A percentile compares a stretch with the other conserved stretches of the same genome.
These are phyloP conservation scores for Osmerus mordax DNA, from an alignment of 2,113 vertebrate genomes.

Conservation along the genomic window DNA sequence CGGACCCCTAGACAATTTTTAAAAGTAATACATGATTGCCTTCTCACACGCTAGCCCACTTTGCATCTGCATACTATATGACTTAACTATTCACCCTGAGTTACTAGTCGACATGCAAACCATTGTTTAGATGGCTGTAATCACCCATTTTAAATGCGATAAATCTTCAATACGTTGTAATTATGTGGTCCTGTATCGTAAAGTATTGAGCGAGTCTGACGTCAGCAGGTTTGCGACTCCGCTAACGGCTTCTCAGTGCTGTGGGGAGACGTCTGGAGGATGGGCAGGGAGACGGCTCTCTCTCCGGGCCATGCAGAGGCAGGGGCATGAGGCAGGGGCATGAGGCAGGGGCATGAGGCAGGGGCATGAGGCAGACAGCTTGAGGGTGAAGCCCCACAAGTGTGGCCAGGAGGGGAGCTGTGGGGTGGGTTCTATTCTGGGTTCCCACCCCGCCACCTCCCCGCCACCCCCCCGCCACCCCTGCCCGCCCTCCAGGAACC, in stretches of 20 bases:
- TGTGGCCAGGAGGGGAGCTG: slow-evolving; percentile 43
- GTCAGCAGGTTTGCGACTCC: no score
- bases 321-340: no score
- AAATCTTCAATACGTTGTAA: no score
- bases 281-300: background rate
- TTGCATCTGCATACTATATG: slow-evolving; percentile 14
- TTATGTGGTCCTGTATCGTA: no score
- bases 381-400: slow-evolving; percentile 43
- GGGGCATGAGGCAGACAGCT: slow-evolving; percentile 52
- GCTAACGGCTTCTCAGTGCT: slow-evolving; percentile 3
- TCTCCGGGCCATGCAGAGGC: no score
- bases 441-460: slow-evolving; percentile 36
- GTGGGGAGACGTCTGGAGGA: background rate
- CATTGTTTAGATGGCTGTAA: no score
- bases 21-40: slow-evolving; percentile 51
- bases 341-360: background rate
- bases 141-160: no score
- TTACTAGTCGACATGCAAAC: slow-evolving; percentile 17
- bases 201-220: no score
- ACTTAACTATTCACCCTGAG: background rate
- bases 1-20: slow-evolving; percentile 38
- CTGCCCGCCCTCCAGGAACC: slow-evolving; percentile 56
- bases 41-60: slow-evolving; percentile 47
- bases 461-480: slow-evolving; percentile 41
- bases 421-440: slow-evolving; percentile 51